Evolutionary conservation across 2,797 vertebrate genomes (phyloP).

Genomic region (Rhabdophis nuchalis): DNA sequence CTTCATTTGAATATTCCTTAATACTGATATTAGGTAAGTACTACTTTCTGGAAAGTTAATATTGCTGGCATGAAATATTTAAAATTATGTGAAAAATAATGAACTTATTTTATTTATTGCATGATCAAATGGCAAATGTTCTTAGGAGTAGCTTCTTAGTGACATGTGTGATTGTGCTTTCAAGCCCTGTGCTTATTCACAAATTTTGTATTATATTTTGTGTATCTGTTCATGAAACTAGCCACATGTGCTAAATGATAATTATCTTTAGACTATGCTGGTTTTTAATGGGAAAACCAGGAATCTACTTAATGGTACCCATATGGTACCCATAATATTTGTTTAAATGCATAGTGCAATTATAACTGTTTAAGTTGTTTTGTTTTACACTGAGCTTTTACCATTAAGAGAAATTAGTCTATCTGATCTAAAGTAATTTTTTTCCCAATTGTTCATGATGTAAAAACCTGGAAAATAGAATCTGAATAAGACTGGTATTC

Average conservation of each 20-base stretch:
- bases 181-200: neutral
- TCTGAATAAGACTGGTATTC: neutral
- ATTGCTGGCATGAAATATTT: conserved; percentile 13
- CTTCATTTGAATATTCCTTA: neutral
- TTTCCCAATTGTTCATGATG: neutral
- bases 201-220: conserved; percentile 22
- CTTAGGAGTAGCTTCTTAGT: neutral
- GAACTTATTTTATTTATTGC: neutral
- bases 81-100: neutral
- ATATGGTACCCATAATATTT: neutral
- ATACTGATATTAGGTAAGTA: neutral
- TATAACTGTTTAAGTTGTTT: conserved; percentile 11
- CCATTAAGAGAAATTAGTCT: conserved; percentile 11
- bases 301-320: neutral
- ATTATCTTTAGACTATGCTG: neutral
- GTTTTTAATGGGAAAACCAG: neutral
- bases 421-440: conserved; percentile 2
- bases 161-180: neutral
- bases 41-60: neutral
- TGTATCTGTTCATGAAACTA: conserved; percentile 6
- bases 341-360: neutral
- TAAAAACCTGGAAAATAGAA: neutral
- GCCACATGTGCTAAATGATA: conserved; percentile 8
- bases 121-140: neutral
- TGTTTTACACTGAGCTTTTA: neutral